Percentiles rank a stretch among this genome's conserved stretches.
Evolutionary conservation across 1,140 invertebrate genomes (phyloP).

Genomic region (Sitophilus oryzae): DNA sequence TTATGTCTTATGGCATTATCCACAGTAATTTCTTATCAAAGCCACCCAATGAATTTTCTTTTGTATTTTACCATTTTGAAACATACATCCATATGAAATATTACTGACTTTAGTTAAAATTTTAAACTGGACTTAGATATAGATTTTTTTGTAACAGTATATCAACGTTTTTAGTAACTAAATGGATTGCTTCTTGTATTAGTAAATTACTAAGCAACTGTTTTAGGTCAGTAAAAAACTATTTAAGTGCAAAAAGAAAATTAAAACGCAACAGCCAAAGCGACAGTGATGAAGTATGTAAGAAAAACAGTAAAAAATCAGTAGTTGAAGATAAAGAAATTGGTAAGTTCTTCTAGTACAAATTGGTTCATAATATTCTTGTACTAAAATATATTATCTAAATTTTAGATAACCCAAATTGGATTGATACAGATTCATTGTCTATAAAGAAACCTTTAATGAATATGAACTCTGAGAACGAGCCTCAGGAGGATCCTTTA

Average conservation of each 20-base stretch:
- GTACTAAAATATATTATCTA: too few species aligned
- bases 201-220: not conserved
- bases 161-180: not conserved
- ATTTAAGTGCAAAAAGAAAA: constrained; percentile 21
- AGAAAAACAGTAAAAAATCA: constrained; percentile 11
- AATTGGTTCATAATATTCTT: not conserved
- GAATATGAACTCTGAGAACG: constrained; percentile 8
- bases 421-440: constrained; percentile 20
- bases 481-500: constrained; percentile 40
- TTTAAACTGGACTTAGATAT: too few species aligned
- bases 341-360: constrained; percentile 4
- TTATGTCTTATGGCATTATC: too few species aligned
- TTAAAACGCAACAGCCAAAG: constrained; percentile 14
- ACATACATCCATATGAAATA: too few species aligned
- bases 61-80: too few species aligned
- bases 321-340: constrained; percentile 12
- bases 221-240: constrained; percentile 18
- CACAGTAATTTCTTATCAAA: too few species aligned
- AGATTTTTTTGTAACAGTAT: not conserved
- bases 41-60: too few species aligned
- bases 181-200: not conserved
- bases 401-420: constrained; percentile 17
- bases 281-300: constrained; percentile 5
- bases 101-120: too few species aligned
- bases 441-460: constrained; percentile 15